Conservation (phyloP, 2,113 vertebrate species). For the Merops nubicus region DNA sequence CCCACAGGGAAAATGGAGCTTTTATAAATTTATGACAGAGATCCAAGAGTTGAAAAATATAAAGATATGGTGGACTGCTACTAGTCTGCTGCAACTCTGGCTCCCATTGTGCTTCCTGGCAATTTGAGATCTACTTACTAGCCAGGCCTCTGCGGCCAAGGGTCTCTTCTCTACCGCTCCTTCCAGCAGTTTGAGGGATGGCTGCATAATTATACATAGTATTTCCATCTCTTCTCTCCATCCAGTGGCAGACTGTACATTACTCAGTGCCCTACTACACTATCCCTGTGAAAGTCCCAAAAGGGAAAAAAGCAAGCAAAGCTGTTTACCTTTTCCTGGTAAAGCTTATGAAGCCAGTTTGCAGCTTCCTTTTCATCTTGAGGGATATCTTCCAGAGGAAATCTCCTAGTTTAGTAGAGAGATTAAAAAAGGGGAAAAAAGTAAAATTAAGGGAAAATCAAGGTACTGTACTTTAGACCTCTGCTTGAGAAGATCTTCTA, state of each 20-base stretch:
- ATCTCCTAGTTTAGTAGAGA: constrained; percentile 80
- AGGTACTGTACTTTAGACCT: background rate
- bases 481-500: background rate
- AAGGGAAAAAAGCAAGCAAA: background rate
- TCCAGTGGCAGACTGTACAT: background rate
- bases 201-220: background rate
- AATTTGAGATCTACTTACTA: background rate
- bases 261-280: background rate
- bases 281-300: background rate
- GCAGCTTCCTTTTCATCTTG: constrained; percentile 91
- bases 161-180: background rate
- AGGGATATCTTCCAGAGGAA: constrained; percentile 92
- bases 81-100: background rate
- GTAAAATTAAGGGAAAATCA: background rate
- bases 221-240: background rate
- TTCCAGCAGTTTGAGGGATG: background rate
- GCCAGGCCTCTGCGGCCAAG: background rate
- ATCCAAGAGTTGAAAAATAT: background rate
- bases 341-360: constrained; percentile 95
- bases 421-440: background rate
- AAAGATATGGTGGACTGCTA: background rate
- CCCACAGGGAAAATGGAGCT: background rate
- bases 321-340: constrained; percentile 92
- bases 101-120: background rate
- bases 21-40: background rate